Percentiles rank a stretch among this genome's conserved stretches.
These are phyloP conservation scores for Potamilus streckersoni DNA, from an alignment of 1,140 invertebrate genomes.

Conservation along the genomic window DNA sequence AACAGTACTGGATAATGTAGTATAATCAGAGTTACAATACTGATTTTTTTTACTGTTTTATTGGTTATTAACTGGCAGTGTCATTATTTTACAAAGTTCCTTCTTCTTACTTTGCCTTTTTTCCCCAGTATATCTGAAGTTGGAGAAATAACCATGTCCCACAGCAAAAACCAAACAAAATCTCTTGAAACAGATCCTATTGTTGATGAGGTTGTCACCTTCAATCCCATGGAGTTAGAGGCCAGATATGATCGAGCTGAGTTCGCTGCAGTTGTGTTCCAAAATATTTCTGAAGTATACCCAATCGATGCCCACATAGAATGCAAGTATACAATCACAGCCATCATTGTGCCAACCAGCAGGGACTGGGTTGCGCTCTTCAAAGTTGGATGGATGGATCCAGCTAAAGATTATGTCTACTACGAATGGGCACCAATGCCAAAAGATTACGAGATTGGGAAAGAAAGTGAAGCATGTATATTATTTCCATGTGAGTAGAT, in stretches of 20 bases:
- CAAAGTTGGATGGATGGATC: slow-evolving; percentile 62
- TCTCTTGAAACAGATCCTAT: too few species aligned
- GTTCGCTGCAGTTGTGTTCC: slow-evolving; percentile 63
- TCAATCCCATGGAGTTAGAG: too few species aligned
- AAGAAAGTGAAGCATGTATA: slow-evolving; percentile 44
- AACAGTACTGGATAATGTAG: too few species aligned
- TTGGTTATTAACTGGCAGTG: too few species aligned
- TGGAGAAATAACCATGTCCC: too few species aligned
- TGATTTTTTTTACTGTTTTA: too few species aligned
- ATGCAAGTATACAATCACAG: slow-evolving; percentile 59
- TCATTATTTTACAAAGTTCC: too few species aligned
- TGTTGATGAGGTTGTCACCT: too few species aligned
- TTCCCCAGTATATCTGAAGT: too few species aligned
- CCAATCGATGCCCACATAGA: slow-evolving; percentile 61
- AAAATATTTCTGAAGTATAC: slow-evolving; percentile 61
- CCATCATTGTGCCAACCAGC: slow-evolving; percentile 42
- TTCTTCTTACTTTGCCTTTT: too few species aligned
- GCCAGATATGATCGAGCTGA: slow-evolving; percentile 37
- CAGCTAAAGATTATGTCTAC: slow-evolving; percentile 51
- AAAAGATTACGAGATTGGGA: slow-evolving; percentile 37
- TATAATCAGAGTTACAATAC: too few species aligned
- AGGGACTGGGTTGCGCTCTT: slow-evolving; percentile 65
- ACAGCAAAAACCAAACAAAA: too few species aligned
- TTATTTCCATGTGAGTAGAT: slow-evolving; percentile 49
- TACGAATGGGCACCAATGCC: slow-evolving; percentile 59